These are phyloP conservation scores for Drosophila sp. DNA, from an alignment of 1,140 invertebrate species.

Conservation along the genomic window DNA sequence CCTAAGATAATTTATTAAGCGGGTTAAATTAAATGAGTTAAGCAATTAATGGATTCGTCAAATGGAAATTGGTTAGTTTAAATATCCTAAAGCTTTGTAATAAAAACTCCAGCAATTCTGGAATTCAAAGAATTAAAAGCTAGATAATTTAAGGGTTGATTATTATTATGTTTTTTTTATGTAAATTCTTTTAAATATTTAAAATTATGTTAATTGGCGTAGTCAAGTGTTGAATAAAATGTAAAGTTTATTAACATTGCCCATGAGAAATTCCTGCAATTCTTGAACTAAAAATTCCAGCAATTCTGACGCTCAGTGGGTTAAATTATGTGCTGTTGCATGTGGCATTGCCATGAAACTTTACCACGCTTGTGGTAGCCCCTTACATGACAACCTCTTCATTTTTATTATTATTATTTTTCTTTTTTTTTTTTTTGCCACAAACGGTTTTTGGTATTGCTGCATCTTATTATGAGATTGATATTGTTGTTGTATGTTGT, in stretches of 20 bases:
- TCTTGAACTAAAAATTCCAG: constrained; percentile 12
- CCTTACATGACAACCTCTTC: not conserved
- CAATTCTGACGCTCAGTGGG: constrained; percentile 21
- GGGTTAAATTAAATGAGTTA: too few relatives aligned
- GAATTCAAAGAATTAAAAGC: too few relatives aligned
- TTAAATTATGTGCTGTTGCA: constrained; percentile 36
- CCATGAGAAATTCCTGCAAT: not conserved
- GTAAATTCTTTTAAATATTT: not conserved
- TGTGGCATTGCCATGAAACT: constrained; percentile 27
- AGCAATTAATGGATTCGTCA: too few relatives aligned
- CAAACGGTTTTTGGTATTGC: constrained; percentile 28
- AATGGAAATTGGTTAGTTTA: too few relatives aligned
- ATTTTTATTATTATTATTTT: too few relatives aligned
- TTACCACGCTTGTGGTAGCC: constrained; percentile 20
- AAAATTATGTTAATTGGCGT: not conserved
- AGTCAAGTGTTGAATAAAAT: not conserved
- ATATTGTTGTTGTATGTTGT: constrained; percentile 15
- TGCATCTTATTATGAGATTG: constrained; percentile 30
- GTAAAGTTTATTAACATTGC: not conserved
- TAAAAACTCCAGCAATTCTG: too few relatives aligned
- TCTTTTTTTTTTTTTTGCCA: constrained; percentile 5
- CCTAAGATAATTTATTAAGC: not conserved
- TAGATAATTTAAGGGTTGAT: too few relatives aligned
- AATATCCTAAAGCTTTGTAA: too few relatives aligned
- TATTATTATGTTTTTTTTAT: too few relatives aligned